These are phyloP conservation scores for Clytia hemisphaerica DNA, from an alignment of 30 jellyfish, hydroid and myxozoan genomes.

Conservation along the genomic window DNA sequence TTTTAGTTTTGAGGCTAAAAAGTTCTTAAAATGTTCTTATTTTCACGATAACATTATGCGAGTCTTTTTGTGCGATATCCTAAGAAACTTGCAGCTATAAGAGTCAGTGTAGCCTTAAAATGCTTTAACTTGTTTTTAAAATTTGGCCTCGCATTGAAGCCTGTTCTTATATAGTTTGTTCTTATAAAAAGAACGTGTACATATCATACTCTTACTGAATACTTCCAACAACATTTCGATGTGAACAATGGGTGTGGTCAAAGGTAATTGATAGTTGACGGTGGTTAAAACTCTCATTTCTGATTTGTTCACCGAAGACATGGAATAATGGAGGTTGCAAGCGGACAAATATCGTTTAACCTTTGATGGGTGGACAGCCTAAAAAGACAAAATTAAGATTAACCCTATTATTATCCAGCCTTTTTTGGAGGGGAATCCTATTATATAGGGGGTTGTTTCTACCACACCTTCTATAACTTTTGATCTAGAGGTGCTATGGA, in stretches of 20 bases:
- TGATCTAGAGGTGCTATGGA: too few relatives aligned
- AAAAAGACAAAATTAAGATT: background rate
- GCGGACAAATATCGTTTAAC: conserved; percentile 41
- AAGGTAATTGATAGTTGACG: conserved; percentile 44
- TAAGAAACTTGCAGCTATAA: background rate
- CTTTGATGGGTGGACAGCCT: conserved; percentile 61
- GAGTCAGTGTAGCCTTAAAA: too few relatives aligned
- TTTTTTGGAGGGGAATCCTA: too few relatives aligned
- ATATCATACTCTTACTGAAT: conserved; percentile 37
- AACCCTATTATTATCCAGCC: too few relatives aligned
- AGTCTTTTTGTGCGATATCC: too few relatives aligned
- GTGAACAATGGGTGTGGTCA: conserved; percentile 52
- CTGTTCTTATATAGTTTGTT: background rate
- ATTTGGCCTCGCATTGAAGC: too few relatives aligned
- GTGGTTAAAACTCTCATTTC: conserved; percentile 67
- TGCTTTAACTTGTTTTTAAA: too few relatives aligned
- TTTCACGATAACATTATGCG: too few relatives aligned
- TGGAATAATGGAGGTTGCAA: conserved; percentile 38
- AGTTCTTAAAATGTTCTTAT: too few relatives aligned
- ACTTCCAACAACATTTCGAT: conserved; percentile 65
- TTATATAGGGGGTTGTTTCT: too few relatives aligned
- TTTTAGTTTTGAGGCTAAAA: too few relatives aligned
- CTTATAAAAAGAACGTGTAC: background rate
- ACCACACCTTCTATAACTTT: too few relatives aligned
- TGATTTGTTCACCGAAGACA: conserved; percentile 53